Evolutionary conservation across 1,140 invertebrate genomes (phyloP), one percentile per base, ranked within the genome.

Genomic region (Paraescarpia echinospica): DNA sequence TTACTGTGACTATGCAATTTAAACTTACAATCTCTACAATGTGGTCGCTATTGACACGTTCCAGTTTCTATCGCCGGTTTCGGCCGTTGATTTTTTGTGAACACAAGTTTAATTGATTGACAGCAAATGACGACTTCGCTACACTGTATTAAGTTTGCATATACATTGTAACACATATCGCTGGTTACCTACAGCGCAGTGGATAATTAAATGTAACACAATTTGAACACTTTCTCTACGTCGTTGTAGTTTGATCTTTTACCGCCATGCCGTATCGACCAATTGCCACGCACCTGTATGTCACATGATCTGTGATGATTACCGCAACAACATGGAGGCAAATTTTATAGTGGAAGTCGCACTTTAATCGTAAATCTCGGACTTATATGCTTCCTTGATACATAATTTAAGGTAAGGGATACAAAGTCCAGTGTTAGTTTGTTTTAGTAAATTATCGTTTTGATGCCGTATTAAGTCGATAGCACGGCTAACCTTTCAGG

Each of bases 351-450:
- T 77, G 59, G 59, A 77, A 77, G 59, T 77, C 59, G 59, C 59
- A 77, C 59, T 77, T 77, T 77, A 77, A 77, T 77, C 59, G 59
- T 77, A 77, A 77, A 77, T 77, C 59, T 77, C 59, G 59, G 59
- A 77, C 59, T 77, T 77, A 77, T 77, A 77, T 77, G 59, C 59
- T 77, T 77, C 59, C 59, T 77, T 27, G 0, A 77, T 77, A 4
- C 59, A 12, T 6, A 77, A 27, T 77, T 77, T 77, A 77, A 77
- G 59, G 59, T 77, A 77, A 77, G 59, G 59, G 22, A 27, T 1
- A 31, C 14, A 12, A 77, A 77, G 59, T 18, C 18, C 2, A 27
- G 27, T 77, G 59, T 31, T 77, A 18, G 59, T 77, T 27, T 77
- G 59, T 77, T 77, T 27, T 27, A 27, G 59, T 77, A 77, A 27